phyloP scores from a whole-genome alignment of 2,888 invertebrate genomes.

The Sphaerophoria rueppellii region DNA sequence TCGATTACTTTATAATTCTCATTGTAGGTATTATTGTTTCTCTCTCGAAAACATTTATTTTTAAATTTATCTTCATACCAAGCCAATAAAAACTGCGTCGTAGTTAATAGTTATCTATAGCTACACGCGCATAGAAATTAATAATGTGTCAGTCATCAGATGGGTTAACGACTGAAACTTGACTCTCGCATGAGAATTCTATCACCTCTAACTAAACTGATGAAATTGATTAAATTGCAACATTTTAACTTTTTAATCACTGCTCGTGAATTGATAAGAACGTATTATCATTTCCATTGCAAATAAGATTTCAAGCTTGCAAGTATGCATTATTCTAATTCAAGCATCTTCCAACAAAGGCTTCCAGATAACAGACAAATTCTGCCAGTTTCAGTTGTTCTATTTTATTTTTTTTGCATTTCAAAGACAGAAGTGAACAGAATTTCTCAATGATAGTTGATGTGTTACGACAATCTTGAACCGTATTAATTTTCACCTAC shows the following conservation, averaged over 20 bases:
- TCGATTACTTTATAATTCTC: too few species aligned
- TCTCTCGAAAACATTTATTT: too few species aligned
- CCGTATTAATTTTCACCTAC: not conserved
- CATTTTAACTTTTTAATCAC: conserved; percentile 1
- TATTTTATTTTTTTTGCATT: too few species aligned
- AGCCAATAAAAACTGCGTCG: not conserved
- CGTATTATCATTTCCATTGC: not conserved
- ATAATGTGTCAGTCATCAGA: not conserved
- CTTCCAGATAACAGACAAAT: too few species aligned
- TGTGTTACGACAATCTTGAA: not conserved
- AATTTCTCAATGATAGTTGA: not conserved
- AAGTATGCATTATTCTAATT: too few species aligned
- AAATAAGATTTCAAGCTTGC: not conserved
- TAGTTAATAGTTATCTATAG: not conserved
- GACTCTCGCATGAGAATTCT: not conserved
- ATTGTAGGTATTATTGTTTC: too few species aligned
- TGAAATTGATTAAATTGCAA: conserved; percentile 20
- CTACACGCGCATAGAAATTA: not conserved
- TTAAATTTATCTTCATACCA: not conserved
- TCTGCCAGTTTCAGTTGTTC: too few species aligned
- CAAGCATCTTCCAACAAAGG: too few species aligned
- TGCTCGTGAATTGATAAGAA: conserved; percentile 10
- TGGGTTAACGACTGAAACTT: conserved; percentile 13
- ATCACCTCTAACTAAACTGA: not conserved
- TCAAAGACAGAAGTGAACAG: too few species aligned